These are phyloP conservation scores for Zaprionus kolodkinae DNA, from an alignment of 1,140 invertebrate species.

Conservation along the genomic window DNA sequence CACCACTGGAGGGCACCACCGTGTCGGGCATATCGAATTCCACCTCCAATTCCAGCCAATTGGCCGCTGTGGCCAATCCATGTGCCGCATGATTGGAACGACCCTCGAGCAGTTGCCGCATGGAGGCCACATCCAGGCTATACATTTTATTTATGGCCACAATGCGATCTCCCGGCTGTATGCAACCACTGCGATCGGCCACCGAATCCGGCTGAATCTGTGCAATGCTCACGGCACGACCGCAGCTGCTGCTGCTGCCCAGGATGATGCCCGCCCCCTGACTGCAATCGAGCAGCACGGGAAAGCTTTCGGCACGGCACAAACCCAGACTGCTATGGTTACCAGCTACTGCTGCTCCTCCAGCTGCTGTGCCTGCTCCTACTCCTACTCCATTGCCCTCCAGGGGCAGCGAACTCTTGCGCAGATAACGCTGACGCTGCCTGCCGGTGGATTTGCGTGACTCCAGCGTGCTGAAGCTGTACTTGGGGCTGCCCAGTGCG, in stretches of 20 bases:
- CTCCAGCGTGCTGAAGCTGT: conserved; percentile 83
- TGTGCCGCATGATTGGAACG: conserved; percentile 6
- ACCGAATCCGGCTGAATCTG: conserved; percentile 81
- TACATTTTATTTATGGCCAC: conserved; percentile 91
- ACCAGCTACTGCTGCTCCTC: conserved; percentile 20
- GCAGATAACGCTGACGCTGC: conserved; percentile 73
- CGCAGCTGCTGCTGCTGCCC: conserved; percentile 45
- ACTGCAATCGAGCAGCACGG: conserved; percentile 81
- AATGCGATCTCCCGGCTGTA: conserved; percentile 93
- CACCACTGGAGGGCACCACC: conserved; percentile 94
- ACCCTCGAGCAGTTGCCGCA: conserved; percentile 84
- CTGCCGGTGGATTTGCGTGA: conserved; percentile 75
- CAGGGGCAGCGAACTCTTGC: conserved; percentile 82
- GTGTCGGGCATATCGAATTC: conserved; percentile 97
- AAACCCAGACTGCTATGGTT: conserved; percentile 64
- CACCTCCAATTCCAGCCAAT: conserved; percentile 88
- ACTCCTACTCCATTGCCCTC: conserved; percentile 40
- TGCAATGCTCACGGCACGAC: conserved; percentile 66
- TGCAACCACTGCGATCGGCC: conserved; percentile 88
- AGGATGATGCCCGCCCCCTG: conserved; percentile 81
- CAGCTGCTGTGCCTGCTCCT: background rate
- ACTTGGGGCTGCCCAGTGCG: conserved; percentile 81
- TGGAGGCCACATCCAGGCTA: conserved; percentile 85
- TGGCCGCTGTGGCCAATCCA: conserved; percentile 43
- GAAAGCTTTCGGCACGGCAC: conserved; percentile 80